phyloP scores from a whole-genome alignment of 2,113 vertebrate genomes.

The Coracopsis vasa region DNA sequence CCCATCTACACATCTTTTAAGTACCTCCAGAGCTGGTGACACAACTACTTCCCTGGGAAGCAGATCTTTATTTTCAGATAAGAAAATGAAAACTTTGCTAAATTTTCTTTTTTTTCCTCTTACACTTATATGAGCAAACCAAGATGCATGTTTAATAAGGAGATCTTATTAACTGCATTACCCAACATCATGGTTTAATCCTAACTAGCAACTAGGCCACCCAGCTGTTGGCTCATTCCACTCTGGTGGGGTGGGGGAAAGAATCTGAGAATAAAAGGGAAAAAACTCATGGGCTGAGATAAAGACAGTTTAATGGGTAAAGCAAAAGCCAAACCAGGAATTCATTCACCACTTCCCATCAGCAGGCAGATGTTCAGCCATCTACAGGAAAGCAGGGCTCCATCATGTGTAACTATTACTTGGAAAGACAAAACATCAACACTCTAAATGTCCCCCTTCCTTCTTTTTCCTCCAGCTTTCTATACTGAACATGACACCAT shows the following conservation, averaged over 20 bases:
- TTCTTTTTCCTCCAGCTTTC: not conserved
- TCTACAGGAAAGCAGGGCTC: not conserved
- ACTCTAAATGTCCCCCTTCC: not conserved
- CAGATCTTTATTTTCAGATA: not conserved
- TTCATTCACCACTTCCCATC: not conserved
- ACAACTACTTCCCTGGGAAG: not conserved
- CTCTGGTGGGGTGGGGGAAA: not conserved
- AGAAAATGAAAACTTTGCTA: not conserved
- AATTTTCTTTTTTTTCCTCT: not conserved
- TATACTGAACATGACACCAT: not conserved
- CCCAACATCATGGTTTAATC: not conserved
- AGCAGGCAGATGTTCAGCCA: not conserved
- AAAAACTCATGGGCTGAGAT: not conserved
- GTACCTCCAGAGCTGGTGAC: not conserved
- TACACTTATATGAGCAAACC: not conserved
- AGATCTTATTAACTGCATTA: not conserved
- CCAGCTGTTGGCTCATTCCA: fast-evolving
- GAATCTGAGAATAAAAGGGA: not conserved
- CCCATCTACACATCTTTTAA: fast-evolving
- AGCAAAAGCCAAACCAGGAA: not conserved
- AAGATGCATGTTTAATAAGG: not conserved
- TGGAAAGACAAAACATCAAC: not conserved
- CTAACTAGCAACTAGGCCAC: fast-evolving
- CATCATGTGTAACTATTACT: fast-evolving
- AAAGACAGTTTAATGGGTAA: not conserved